Evolutionary conservation across 1,140 invertebrate species (phyloP).

Genomic region (Asbolus verrucosus): DNA sequence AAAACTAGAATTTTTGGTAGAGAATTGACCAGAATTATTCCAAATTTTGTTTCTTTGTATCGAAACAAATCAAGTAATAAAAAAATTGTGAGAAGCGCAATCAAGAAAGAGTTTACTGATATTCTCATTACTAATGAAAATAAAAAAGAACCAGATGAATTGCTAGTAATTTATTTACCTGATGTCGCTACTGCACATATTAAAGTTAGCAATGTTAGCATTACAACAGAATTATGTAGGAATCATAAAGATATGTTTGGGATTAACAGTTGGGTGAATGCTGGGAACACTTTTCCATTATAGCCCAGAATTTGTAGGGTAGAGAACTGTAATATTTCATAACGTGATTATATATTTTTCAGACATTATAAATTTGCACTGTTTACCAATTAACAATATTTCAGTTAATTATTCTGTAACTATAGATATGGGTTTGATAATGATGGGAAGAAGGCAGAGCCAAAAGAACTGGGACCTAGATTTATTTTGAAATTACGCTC

Average conservation of each 20-base stretch:
- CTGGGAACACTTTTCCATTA: conserved; percentile 97
- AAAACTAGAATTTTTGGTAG: conserved; percentile 94
- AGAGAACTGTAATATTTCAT: conserved; percentile 96
- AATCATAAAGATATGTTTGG: conserved; percentile 88
- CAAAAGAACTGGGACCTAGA: conserved; percentile 95
- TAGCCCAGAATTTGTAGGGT: conserved; percentile 93
- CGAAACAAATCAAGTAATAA: conserved; percentile 91
- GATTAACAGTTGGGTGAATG: conserved; percentile 91
- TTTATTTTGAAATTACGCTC: conserved; percentile 95
- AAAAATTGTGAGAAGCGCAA: conserved; percentile 88
- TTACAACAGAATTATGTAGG: conserved; percentile 82
- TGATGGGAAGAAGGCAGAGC: conserved; percentile 81
- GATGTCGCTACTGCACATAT: conserved; percentile 96
- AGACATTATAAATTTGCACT: conserved; percentile 93
- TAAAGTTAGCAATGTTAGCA: conserved; percentile 82
- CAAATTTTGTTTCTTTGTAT: conserved; percentile 86
- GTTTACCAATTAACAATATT: too few relatives aligned
- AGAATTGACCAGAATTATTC: conserved; percentile 91
- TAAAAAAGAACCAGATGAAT: conserved; percentile 90
- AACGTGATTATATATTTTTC: conserved; percentile 99
- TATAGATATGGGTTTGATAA: conserved; percentile 92
- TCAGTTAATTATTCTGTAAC: too few relatives aligned
- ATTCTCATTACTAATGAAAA: conserved; percentile 95
- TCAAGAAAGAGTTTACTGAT: conserved; percentile 85
- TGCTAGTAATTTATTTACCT: conserved; percentile 93